Conservation (phyloP, 2,888 invertebrate genomes). For the Cephus pygmeus region DNA sequence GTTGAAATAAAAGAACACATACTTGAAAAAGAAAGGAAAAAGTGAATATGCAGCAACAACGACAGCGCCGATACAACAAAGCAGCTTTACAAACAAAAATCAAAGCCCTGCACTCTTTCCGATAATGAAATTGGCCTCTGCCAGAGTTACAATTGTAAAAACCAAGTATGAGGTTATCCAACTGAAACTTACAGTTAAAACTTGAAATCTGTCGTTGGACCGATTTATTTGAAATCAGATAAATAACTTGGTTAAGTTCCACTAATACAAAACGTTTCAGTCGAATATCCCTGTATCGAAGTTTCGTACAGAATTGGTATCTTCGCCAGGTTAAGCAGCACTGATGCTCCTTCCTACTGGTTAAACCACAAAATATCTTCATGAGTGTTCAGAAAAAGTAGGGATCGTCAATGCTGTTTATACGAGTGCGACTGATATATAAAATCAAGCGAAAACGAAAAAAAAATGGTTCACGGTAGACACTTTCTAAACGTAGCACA, state of each 20-base stretch:
- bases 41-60: conserved; percentile 3
- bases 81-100: conserved; percentile 28
- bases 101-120: conserved; percentile 39
- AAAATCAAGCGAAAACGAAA: neutral
- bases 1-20: conserved; percentile 58
- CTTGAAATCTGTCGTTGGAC: neutral
- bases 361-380: neutral
- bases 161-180: neutral
- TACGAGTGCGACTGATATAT: neutral
- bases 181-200: neutral
- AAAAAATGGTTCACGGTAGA: conserved; percentile 40
- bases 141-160: neutral
- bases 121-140: neutral
- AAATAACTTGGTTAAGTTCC: neutral
- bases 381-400: conserved; percentile 21
- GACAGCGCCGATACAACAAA: neutral
- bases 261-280: neutral
- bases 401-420: conserved; percentile 43
- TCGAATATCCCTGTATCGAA: neutral
- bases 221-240: neutral
- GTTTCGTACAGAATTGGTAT: neutral
- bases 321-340: neutral
- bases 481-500: conserved; percentile 36
- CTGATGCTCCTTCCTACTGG: neutral
- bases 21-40: conserved; percentile 41